Percentiles rank a stretch among this genome's conserved stretches.
Evolutionary conservation across 2,888 invertebrate species (phyloP).

Genomic region (Eilema griseolum): DNA sequence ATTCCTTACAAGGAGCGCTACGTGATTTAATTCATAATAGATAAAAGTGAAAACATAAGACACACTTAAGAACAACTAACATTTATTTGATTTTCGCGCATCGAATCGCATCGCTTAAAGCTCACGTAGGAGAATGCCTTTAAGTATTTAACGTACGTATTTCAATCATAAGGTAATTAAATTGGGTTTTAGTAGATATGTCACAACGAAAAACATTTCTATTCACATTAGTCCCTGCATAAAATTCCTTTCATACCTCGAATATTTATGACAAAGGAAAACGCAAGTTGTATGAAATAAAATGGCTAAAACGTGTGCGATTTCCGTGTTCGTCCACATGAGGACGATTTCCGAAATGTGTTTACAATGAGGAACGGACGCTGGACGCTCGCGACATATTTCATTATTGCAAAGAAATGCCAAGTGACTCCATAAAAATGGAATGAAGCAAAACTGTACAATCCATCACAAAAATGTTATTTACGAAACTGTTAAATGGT

Average conservation of each 20-base stretch:
- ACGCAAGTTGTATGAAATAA: slow-evolving; percentile 66
- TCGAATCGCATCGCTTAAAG: too few relatives aligned
- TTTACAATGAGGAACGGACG: slow-evolving; percentile 79
- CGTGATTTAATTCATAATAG: too few relatives aligned
- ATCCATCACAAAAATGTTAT: slow-evolving; percentile 31
- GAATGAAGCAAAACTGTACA: slow-evolving; percentile 71
- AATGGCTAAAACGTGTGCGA: slow-evolving; percentile 73
- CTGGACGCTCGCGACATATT: slow-evolving; percentile 78
- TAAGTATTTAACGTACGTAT: too few relatives aligned
- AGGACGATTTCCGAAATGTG: slow-evolving; percentile 82
- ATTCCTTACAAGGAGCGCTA: too few relatives aligned
- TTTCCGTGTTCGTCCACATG: slow-evolving; percentile 71
- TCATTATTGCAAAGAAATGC: slow-evolving; percentile 81
- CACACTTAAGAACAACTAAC: too few relatives aligned
- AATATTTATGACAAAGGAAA: slow-evolving; percentile 63
- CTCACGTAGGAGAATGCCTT: too few relatives aligned
- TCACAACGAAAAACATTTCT: not conserved
- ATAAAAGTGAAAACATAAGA: too few relatives aligned
- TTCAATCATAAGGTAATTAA: slow-evolving; percentile 1
- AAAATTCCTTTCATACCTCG: slow-evolving; percentile 34
- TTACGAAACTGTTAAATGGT: not conserved
- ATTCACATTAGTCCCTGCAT: slow-evolving; percentile 15
- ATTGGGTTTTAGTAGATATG: not conserved
- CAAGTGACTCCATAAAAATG: slow-evolving; percentile 71
- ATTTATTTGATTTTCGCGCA: too few relatives aligned